Evolutionary conservation across 2,113 vertebrate genomes (phyloP).

Genomic region (Trematocara stigmaticum): DNA sequence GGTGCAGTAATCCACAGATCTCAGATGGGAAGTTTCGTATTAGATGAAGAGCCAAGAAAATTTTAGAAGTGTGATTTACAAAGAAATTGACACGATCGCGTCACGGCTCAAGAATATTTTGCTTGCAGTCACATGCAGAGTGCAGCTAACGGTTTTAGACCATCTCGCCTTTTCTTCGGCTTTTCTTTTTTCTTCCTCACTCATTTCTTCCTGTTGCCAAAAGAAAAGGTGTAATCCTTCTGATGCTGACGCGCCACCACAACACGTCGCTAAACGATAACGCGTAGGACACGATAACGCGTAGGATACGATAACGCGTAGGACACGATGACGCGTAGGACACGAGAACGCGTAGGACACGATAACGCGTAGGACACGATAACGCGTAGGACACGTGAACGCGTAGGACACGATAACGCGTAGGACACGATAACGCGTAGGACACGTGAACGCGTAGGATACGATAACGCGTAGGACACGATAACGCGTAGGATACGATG

Average conservation of each 20-base stretch:
- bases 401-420: too few species aligned
- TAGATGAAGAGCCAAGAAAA: not conserved
- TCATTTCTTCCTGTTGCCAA: constrained; percentile 35
- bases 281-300: not conserved
- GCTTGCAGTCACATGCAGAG: not conserved
- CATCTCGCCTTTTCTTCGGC: not conserved
- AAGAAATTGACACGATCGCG: fast-evolving
- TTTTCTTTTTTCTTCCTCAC: not conserved
- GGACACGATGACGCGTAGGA: too few species aligned
- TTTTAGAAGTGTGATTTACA: not conserved
- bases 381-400: too few species aligned
- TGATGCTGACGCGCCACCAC: not conserved
- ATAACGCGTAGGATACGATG: too few species aligned
- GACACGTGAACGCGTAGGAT: too few species aligned
- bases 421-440: too few species aligned
- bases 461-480: too few species aligned
- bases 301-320: not conserved
- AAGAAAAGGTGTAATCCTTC: not conserved
- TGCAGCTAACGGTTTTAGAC: not conserved
- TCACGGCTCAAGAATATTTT: not conserved
- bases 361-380: too few species aligned
- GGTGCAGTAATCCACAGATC: not conserved
- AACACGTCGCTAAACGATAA: not conserved
- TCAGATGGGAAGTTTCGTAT: not conserved
- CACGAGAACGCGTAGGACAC: too few species aligned